A percentile compares a stretch with the other conserved stretches of the same genome.
Evolutionary conservation across 2,113 vertebrate species (phyloP).

Genomic region (Alosa alosa): DNA sequence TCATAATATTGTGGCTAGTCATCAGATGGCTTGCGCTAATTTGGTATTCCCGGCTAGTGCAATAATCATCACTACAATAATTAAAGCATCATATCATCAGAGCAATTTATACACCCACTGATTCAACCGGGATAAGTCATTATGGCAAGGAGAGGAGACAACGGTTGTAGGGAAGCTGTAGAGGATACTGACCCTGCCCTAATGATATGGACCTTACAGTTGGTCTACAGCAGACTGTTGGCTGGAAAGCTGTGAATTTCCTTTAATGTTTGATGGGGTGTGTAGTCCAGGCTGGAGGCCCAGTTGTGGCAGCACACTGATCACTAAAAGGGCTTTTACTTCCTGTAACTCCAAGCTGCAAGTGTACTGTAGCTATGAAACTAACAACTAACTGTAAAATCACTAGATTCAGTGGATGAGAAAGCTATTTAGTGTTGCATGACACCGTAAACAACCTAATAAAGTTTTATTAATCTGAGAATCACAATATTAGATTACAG

Average conservation of each 20-base stretch:
- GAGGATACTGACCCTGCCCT: background rate
- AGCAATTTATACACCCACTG: slow-evolving; percentile 42
- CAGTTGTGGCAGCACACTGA: background rate
- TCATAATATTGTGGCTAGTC: slow-evolving; percentile 50
- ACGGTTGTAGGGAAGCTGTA: background rate
- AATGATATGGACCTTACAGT: background rate
- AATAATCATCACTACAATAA: slow-evolving; percentile 54
- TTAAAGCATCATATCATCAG: slow-evolving; percentile 56
- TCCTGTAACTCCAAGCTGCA: background rate
- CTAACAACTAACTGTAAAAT: background rate
- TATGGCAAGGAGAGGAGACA: background rate
- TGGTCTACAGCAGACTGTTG: background rate
- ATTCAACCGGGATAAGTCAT: slow-evolving; percentile 41
- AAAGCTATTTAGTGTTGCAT: background rate
- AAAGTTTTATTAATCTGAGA: background rate
- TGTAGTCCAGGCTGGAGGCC: background rate
- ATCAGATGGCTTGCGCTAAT: slow-evolving; percentile 57
- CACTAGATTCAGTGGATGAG: background rate
- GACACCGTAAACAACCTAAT: background rate
- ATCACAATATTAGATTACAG: background rate
- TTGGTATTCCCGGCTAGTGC: slow-evolving; percentile 56
- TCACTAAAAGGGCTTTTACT: background rate
- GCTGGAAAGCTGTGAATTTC: background rate
- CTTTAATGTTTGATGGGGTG: background rate
- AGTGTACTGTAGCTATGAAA: background rate